A percentile compares a stretch with the other conserved stretches of the same genome.
These are phyloP conservation scores for Ictidomys tridecemlineatus DNA, from an alignment of 2,113 vertebrate species.

Conservation along the genomic window DNA sequence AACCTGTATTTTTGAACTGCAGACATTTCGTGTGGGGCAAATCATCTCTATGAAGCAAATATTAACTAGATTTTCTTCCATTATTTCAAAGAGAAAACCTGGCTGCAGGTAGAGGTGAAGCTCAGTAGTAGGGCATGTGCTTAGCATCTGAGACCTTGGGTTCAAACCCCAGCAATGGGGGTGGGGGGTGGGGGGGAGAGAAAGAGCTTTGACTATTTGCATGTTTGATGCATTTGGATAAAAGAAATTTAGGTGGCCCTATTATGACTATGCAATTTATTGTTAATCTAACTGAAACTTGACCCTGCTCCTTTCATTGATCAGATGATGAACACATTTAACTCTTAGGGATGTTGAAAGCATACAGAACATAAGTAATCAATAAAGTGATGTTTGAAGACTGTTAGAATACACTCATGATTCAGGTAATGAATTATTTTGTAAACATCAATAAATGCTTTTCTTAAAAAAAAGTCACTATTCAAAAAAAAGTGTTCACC, in stretches of 20 bases:
- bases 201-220: background rate
- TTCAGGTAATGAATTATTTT: slow-evolving; percentile 30
- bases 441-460: slow-evolving; percentile 6
- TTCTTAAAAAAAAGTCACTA: slow-evolving; percentile 8
- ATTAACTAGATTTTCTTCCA: background rate
- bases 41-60: background rate
- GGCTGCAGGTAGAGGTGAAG: background rate
- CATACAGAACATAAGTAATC: background rate
- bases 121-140: background rate
- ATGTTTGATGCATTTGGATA: background rate
- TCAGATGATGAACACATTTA: background rate
- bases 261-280: background rate
- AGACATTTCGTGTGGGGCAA: background rate
- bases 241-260: background rate
- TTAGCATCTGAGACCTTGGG: background rate
- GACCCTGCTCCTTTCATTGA: background rate
- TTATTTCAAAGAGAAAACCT: background rate
- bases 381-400: background rate
- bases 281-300: slow-evolving; percentile 13
- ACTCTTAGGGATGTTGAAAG: background rate
- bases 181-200: background rate
- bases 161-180: background rate
- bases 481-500: background rate
- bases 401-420: background rate
- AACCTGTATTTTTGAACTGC: background rate